Evolutionary conservation across 2,113 vertebrate species (phyloP).

Genomic region (Felis chaus): DNA sequence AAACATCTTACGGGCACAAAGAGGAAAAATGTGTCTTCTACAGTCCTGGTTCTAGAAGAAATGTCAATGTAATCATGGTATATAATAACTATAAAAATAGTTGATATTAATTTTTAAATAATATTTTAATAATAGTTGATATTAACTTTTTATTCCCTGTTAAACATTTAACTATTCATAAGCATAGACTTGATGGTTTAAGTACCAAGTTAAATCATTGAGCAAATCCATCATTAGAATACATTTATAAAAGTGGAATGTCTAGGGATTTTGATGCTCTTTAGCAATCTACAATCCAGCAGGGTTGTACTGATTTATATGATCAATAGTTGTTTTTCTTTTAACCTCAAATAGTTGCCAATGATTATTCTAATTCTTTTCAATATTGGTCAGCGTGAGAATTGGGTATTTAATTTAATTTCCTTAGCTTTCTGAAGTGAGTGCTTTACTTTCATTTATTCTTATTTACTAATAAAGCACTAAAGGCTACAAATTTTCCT

Average conservation of each 20-base stretch:
- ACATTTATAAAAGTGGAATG: background rate
- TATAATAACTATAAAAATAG: conserved; percentile 36
- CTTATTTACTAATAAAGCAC: background rate
- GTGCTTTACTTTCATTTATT: background rate
- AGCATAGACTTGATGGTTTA: background rate
- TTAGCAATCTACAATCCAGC: background rate
- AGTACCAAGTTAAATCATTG: background rate
- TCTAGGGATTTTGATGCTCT: background rate
- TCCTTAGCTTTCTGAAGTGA: background rate
- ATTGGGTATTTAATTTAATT: background rate
- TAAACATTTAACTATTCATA: conserved; percentile 33
- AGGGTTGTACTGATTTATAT: background rate
- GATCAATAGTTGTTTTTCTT: background rate
- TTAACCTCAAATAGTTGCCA: background rate
- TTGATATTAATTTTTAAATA: too few species aligned
- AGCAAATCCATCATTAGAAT: background rate
- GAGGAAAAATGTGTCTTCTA: background rate
- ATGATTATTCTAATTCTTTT: background rate
- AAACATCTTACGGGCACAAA: background rate
- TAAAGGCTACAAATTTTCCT: background rate
- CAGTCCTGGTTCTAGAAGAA: conserved; percentile 23
- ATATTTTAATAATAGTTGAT: too few species aligned
- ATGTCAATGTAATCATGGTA: conserved; percentile 33
- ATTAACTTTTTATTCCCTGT: background rate
- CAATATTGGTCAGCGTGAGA: background rate